phyloP scores from a whole-genome alignment of 2,888 invertebrate species.

The Idaea biselata region DNA sequence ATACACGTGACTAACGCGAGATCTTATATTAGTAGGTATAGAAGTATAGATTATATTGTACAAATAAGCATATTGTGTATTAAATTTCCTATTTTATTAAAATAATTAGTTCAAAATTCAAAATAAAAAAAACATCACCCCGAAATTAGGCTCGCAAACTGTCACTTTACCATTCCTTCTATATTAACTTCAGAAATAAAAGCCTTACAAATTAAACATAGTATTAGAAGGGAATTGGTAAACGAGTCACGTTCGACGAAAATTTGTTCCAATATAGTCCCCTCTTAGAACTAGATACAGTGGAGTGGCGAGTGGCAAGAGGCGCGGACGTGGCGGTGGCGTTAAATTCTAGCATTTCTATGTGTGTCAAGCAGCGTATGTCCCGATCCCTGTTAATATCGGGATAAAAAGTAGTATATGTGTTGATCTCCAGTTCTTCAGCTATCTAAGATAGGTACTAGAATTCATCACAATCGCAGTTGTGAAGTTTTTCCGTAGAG shows the following conservation, averaged over 20 bases:
- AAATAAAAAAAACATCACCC: not conserved
- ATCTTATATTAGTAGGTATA: too few relatives aligned
- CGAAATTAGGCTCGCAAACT: not conserved
- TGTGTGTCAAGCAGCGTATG: too few relatives aligned
- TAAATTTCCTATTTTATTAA: not conserved
- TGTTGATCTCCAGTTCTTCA: too few relatives aligned
- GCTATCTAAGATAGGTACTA: too few relatives aligned
- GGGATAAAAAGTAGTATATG: too few relatives aligned
- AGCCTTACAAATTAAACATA: slow-evolving; percentile 18
- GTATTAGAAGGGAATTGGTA: slow-evolving; percentile 55
- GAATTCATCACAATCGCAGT: too few relatives aligned
- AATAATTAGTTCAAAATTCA: not conserved
- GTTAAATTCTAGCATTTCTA: too few relatives aligned
- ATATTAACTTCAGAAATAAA: slow-evolving; percentile 2
- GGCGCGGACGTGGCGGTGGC: not conserved
- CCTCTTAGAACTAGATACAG: slow-evolving; percentile 60
- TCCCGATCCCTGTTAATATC: too few relatives aligned
- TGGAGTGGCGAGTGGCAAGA: not conserved
- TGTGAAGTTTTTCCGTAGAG: too few relatives aligned
- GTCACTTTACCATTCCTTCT: slow-evolving; percentile 1
- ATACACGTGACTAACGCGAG: too few relatives aligned
- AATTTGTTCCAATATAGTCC: slow-evolving; percentile 70
- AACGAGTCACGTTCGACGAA: slow-evolving; percentile 59
- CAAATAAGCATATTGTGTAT: not conserved
- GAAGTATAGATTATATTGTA: too few relatives aligned